A percentile compares a stretch with the other conserved stretches of the same genome.
phyloP scores from a whole-genome alignment of 2,797 vertebrate species.

The Microchirus variegatus region DNA sequence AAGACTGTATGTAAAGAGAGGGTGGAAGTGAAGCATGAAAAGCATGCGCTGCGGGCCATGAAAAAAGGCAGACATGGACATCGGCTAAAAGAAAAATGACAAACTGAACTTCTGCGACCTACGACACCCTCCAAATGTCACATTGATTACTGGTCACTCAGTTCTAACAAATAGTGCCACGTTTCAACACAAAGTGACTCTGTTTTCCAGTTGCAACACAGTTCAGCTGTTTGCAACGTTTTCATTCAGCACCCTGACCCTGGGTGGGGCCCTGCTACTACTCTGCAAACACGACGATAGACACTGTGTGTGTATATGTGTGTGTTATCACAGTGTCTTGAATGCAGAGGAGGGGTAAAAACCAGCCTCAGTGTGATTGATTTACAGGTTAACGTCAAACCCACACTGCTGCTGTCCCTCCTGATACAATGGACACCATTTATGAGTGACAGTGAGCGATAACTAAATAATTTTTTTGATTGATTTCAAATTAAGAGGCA shows the following conservation, averaged over 20 bases:
- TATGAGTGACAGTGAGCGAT: constrained; percentile 1
- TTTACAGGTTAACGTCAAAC: constrained; percentile 28
- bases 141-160: constrained; percentile 32
- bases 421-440: constrained; percentile 9
- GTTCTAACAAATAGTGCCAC: background rate
- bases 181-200: constrained; percentile 49
- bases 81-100: constrained; percentile 19
- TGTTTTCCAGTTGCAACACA: constrained; percentile 44
- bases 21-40: background rate
- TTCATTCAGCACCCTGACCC: constrained; percentile 29
- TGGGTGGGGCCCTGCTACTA: constrained; percentile 51
- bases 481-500: background rate
- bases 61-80: constrained; percentile 24
- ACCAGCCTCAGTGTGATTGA: constrained; percentile 32
- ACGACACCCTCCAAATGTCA: constrained; percentile 27
- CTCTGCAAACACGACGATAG: constrained; percentile 50
- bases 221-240: constrained; percentile 17
- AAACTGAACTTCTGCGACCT: constrained; percentile 24
- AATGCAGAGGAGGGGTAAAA: constrained; percentile 17
- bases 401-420: background rate
- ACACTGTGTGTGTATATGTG: background rate
- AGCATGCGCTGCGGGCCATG: constrained; percentile 22
- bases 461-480: constrained; percentile 26
- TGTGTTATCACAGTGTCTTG: constrained; percentile 5
- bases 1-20: constrained; percentile 9